Evolutionary conservation across 2,113 vertebrate genomes (phyloP).

Genomic region (Myxocyprinus asiaticus): DNA sequence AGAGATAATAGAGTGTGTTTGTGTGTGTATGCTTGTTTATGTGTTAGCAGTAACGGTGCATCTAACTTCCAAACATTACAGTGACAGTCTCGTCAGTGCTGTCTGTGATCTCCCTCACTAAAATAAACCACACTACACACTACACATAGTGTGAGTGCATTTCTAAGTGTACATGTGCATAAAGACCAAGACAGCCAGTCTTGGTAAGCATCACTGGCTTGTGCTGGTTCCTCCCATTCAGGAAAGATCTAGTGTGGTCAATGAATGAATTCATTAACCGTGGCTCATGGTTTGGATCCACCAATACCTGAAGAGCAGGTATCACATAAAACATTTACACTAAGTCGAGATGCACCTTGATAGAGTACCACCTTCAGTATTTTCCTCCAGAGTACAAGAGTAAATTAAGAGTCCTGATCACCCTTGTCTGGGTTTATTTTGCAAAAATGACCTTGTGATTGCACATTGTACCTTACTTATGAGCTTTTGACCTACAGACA

Average conservation of each 20-base stretch:
- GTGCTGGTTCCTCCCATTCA: too few relatives aligned
- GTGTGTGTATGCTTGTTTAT: too few relatives aligned
- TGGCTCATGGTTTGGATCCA: background rate
- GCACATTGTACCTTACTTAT: too few relatives aligned
- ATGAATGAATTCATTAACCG: constrained; percentile 24
- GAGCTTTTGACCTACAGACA: too few relatives aligned
- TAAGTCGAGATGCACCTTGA: background rate
- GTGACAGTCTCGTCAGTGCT: background rate
- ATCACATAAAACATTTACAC: background rate
- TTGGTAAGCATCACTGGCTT: too few relatives aligned
- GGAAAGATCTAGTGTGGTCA: background rate
- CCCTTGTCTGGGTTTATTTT: too few relatives aligned
- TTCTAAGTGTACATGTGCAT: too few relatives aligned
- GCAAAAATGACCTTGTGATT: too few relatives aligned
- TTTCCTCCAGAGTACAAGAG: too few relatives aligned
- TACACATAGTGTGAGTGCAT: constrained; percentile 4
- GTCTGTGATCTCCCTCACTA: background rate
- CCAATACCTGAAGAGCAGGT: constrained; percentile 9
- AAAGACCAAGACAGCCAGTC: too few relatives aligned
- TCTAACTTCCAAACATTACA: constrained; percentile 15
- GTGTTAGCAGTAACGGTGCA: background rate
- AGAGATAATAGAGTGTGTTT: background rate
- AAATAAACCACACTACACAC: background rate
- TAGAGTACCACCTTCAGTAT: too few relatives aligned
- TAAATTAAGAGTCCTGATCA: too few relatives aligned